Conservation (phyloP, 1,140 invertebrate species). For the Paramacrobiotus metropolitanus region DNA sequence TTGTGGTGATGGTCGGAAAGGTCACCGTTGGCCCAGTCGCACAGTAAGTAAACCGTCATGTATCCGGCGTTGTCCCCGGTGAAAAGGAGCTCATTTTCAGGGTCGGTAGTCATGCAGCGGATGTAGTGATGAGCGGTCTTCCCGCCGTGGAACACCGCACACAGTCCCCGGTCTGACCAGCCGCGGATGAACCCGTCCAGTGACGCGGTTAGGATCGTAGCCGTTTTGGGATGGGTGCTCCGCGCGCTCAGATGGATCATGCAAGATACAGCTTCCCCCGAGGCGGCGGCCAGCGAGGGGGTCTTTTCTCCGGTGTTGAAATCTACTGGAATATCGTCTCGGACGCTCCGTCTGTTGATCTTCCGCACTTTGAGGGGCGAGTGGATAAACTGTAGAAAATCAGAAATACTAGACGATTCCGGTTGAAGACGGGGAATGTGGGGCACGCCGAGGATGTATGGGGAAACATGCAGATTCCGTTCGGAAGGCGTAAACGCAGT, state of each 20-base stretch:
- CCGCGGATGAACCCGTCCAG: not conserved
- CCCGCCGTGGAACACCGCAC: not conserved
- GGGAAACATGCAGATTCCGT: not conserved
- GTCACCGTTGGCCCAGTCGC: not conserved
- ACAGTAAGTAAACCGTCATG: not conserved
- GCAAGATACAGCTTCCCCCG: not conserved
- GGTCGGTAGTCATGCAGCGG: not conserved
- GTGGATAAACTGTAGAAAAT: no score
- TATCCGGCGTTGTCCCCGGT: not conserved
- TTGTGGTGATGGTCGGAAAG: not conserved
- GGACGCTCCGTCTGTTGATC: not conserved
- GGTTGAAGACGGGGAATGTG: no score
- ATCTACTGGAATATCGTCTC: not conserved
- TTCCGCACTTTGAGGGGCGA: not conserved
- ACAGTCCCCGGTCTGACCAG: not conserved
- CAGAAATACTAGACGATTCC: no score
- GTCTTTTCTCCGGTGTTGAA: not conserved
- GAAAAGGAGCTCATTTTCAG: not conserved
- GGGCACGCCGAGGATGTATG: not conserved
- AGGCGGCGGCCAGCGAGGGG: not conserved
- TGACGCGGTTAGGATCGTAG: not conserved
- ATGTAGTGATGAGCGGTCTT: conserved; percentile 7
- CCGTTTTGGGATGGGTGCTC: not conserved
- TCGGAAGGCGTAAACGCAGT: not conserved
- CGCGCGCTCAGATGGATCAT: not conserved